Percentiles rank a stretch among this genome's conserved stretches.
These are phyloP conservation scores for Psephotus haematonotus DNA, from an alignment of 2,113 vertebrate species.

Conservation along the genomic window DNA sequence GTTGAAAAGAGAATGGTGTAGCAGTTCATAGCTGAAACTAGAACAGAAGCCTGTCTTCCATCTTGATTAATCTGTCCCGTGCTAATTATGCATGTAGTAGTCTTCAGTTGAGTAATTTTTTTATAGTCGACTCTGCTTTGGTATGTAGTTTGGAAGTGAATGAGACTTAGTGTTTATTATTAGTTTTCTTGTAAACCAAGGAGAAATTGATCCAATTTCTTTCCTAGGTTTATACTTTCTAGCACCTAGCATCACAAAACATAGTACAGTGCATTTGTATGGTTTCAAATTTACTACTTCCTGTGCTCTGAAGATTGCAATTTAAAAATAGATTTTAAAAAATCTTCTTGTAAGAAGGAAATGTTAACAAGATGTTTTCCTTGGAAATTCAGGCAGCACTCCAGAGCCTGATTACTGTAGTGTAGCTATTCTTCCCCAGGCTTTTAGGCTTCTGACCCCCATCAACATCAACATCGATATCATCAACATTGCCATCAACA, in stretches of 20 bases:
- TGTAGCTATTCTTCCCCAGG: neutral
- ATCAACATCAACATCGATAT: neutral
- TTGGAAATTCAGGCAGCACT: neutral
- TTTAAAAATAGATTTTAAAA: neutral
- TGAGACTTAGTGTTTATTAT: neutral
- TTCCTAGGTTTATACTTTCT: neutral
- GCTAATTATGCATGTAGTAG: neutral
- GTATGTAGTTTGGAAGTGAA: neutral
- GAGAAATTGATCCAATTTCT: neutral
- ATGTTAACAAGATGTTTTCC: neutral
- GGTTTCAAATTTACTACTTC: neutral
- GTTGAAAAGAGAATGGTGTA: neutral
- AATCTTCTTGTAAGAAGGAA: neutral
- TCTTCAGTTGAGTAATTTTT: neutral
- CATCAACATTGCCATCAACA: neutral
- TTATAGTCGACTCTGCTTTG: neutral
- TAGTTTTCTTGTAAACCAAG: neutral
- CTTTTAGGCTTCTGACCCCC: neutral
- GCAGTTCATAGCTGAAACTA: neutral
- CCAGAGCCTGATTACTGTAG: neutral
- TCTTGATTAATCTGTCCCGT: neutral
- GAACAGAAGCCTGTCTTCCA: neutral
- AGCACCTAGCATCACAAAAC: neutral
- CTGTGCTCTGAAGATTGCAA: neutral
- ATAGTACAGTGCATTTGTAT: neutral